A percentile compares a stretch with the other conserved stretches of the same genome.
Conservation (phyloP, 2,113 vertebrate species). For the Talpa occidentalis region DNA sequence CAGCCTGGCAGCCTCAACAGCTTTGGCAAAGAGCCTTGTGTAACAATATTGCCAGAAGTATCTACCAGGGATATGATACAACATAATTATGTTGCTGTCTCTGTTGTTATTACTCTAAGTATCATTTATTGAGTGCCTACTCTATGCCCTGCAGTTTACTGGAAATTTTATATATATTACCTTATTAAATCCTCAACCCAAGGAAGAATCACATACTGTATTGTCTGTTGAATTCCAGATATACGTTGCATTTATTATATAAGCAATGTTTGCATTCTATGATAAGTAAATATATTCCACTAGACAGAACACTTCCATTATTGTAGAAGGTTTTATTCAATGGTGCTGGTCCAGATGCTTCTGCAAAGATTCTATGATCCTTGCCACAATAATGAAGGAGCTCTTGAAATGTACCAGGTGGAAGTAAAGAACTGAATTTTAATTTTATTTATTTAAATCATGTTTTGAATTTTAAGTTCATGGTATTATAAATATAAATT, state of each 20-base stretch:
- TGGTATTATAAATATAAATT: not conserved
- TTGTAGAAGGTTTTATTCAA: not conserved
- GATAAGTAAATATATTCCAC: not conserved
- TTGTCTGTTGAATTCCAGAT: not conserved
- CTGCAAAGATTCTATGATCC: not conserved
- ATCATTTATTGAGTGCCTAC: not conserved
- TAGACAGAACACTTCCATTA: not conserved
- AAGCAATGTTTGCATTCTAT: not conserved
- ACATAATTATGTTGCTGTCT: not conserved
- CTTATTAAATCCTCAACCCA: not conserved
- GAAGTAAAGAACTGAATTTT: not conserved
- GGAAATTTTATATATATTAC: not conserved
- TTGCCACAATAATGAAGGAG: not conserved
- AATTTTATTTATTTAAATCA: not conserved
- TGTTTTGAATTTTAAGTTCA: not conserved
- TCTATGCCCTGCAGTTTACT: not conserved
- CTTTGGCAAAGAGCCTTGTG: slow-evolving; percentile 51
- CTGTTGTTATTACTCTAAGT: not conserved
- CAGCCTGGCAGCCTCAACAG: slow-evolving; percentile 12
- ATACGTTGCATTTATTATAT: not conserved
- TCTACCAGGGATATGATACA: not conserved
- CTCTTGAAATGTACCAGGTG: not conserved
- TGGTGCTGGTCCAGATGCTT: not conserved
- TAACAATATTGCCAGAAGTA: slow-evolving; percentile 2
- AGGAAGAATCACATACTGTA: too few relatives aligned